phyloP scores from a whole-genome alignment of 2,797 vertebrate species.

The Lutjanus campechanus region DNA sequence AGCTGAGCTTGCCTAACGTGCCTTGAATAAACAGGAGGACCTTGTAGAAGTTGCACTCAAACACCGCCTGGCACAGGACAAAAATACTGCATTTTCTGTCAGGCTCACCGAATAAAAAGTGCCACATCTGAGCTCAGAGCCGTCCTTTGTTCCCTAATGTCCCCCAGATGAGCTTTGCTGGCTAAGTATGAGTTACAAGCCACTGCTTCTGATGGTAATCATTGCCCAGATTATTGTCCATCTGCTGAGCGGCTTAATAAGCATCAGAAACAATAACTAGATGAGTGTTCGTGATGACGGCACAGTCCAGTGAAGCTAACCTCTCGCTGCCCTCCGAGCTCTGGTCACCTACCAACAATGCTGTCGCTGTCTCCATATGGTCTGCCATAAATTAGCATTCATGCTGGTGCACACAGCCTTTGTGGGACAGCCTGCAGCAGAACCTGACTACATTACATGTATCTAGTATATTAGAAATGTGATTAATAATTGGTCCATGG shows the following conservation, averaged over 20 bases:
- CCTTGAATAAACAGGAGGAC: slow-evolving; percentile 63
- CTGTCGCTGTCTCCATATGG: slow-evolving; percentile 77
- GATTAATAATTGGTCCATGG: not conserved
- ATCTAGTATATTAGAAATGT: slow-evolving; percentile 29
- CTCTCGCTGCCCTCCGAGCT: slow-evolving; percentile 76
- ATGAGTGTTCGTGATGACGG: slow-evolving; percentile 74
- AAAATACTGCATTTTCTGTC: slow-evolving; percentile 30
- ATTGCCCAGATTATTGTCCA: slow-evolving; percentile 83
- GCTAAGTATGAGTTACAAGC: slow-evolving; percentile 82
- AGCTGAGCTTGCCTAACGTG: slow-evolving; percentile 64
- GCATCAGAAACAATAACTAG: slow-evolving; percentile 81
- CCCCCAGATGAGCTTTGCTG: slow-evolving; percentile 70
- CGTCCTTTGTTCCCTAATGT: slow-evolving; percentile 67
- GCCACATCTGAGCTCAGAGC: slow-evolving; percentile 54
- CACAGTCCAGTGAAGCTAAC: slow-evolving; percentile 77
- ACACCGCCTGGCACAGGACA: slow-evolving; percentile 8
- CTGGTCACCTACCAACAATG: slow-evolving; percentile 74
- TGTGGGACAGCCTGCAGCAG: slow-evolving; percentile 50
- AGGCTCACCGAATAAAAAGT: slow-evolving; percentile 25
- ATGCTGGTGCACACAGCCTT: slow-evolving; percentile 27
- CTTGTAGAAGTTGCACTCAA: slow-evolving; percentile 47
- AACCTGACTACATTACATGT: slow-evolving; percentile 34
- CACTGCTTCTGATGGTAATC: slow-evolving; percentile 76
- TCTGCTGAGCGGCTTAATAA: slow-evolving; percentile 84
- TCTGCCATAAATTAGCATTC: slow-evolving; percentile 72